Evolutionary conservation across 2,888 invertebrate species (phyloP), one percentile per base, ranked within the genome.

Genomic region (Pseudoips prasinana): DNA sequence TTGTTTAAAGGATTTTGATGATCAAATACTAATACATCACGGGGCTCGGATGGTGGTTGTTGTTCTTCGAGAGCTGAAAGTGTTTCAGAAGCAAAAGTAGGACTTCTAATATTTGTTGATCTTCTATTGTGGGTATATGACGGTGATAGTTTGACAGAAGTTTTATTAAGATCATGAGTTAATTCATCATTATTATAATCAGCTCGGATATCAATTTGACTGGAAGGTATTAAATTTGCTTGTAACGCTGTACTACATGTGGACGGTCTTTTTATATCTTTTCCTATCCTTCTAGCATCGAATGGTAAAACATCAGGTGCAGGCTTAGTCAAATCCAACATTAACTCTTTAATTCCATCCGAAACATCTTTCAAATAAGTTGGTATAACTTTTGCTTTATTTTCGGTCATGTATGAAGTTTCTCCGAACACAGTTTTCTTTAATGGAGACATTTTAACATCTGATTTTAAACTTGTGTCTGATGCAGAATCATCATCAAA

Each of bases 301-400:
- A 68, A 76, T 0, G 79, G 77, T 17, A 68, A 4, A 0, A 49
- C 45, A 11, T 85, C 83, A 0, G 64, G 57, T 27, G 66, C 63
- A 0, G 88, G 88, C 34, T 88, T 86, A 0, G 82, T 75, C 10
- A 87, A 52, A 48, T 88, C 88, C 1, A 58, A 47, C 83, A 87
- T 84, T 1, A 87, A 50, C 1, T 72, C 67, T 31, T 88, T 87
- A 0, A 87, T 53, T 1, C 65, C 73, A 6, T 83, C 76, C 0
- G 78, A 62, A 0, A 81, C 71, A 4, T 78, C 72, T 38, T 68
- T 71, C 25, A 79, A 46, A 33, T 70, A 82, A 0, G 63, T 48
- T 0, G 87, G 88, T 18, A 88, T 87, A 0, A 84, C 85, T 45
- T 71, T 75, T 0, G 42, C 33, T 43, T 77, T 80, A 2, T 14